These are phyloP conservation scores for Spisula subtruncata DNA, from an alignment of 2,888 invertebrate genomes.

Conservation along the genomic window DNA sequence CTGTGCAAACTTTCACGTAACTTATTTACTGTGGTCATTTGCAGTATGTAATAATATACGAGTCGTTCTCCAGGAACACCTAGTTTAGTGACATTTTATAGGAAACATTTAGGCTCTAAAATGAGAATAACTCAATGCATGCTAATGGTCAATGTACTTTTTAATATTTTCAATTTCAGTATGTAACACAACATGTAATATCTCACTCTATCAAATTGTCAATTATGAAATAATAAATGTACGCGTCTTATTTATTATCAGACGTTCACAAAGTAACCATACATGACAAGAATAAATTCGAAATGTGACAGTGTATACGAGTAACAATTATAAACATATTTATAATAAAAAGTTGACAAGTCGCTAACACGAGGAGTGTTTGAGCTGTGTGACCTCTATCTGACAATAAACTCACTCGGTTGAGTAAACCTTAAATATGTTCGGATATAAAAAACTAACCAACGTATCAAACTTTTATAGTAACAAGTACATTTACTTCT, in stretches of 20 bases:
- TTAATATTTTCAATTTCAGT: no score
- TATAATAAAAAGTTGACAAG: neutral
- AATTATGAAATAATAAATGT: neutral
- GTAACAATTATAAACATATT: neutral
- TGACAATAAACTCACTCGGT: constrained; percentile 35
- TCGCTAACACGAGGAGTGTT: neutral
- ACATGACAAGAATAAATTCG: neutral
- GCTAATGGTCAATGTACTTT: no score
- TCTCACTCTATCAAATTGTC: neutral
- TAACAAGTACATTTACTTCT: constrained; percentile 25
- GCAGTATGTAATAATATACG: neutral
- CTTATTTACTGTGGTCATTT: neutral
- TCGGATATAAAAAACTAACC: constrained; percentile 1
- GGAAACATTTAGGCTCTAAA: no score
- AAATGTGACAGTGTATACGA: constrained; percentile 40
- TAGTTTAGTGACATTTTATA: no score
- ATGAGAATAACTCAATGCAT: no score
- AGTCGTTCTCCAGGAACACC: no score
- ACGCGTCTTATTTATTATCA: neutral
- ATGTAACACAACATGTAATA: neutral
- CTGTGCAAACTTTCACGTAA: neutral
- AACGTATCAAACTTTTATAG: neutral
- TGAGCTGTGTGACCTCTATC: constrained; percentile 21
- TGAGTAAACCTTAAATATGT: constrained; percentile 43
- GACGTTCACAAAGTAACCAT: no score